Conservation (phyloP, 64 coral and sea anemone species). For the Pocillopora verrucosa region DNA sequence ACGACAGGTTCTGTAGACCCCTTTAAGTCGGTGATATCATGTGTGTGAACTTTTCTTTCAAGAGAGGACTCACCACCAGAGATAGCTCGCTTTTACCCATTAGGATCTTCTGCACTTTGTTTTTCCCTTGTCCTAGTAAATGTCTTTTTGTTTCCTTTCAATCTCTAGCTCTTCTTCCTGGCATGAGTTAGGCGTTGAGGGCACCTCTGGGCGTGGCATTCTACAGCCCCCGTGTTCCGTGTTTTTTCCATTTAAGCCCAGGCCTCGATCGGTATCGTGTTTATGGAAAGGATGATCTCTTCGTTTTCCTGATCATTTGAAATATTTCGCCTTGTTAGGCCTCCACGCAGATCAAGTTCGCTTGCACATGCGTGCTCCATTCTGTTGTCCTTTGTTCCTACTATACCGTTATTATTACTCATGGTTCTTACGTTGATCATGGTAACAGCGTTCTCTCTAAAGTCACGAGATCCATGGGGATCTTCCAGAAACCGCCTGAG, state of each 20-base stretch:
- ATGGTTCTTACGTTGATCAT: too few species aligned
- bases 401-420: too few species aligned
- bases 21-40: too few species aligned
- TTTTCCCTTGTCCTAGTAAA: too few species aligned
- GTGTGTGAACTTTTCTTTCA: too few species aligned
- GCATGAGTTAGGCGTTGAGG: background rate
- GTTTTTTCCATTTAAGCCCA: too few species aligned
- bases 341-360: background rate
- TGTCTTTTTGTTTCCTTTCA: background rate
- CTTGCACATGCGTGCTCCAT: background rate
- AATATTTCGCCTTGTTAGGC: background rate
- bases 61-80: too few species aligned
- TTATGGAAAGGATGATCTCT: background rate
- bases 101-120: too few species aligned
- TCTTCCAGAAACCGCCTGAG: background rate
- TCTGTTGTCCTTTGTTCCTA: background rate
- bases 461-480: background rate
- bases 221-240: too few species aligned
- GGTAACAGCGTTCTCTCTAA: background rate
- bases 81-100: too few species aligned
- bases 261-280: background rate
- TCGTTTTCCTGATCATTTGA: background rate
- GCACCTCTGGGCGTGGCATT: too few species aligned
- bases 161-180: background rate
- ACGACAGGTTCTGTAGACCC: too few species aligned